phyloP scores from a whole-genome alignment of 2,797 vertebrate genomes.

The Pipistrellus pipistrellus region DNA sequence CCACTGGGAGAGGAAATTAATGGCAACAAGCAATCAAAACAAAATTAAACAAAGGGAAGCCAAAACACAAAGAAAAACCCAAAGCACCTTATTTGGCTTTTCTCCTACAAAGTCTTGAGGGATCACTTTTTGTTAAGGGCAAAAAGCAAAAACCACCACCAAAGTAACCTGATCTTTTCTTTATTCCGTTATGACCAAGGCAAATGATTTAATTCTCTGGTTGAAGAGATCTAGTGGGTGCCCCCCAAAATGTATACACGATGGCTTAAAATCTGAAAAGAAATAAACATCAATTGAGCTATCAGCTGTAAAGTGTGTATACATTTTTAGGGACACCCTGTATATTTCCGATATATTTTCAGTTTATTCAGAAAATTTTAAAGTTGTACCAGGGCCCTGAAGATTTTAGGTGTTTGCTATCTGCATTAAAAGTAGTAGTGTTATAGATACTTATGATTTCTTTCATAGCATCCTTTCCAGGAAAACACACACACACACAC shows the following conservation, averaged over 20 bases:
- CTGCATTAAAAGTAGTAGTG: slow-evolving; percentile 13
- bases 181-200: background rate
- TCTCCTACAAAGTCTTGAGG: background rate
- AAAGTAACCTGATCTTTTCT: slow-evolving; percentile 52
- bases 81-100: background rate
- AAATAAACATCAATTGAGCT: too few species aligned
- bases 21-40: background rate
- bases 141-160: background rate
- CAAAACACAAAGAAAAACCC: slow-evolving; percentile 30
- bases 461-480: background rate
- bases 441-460: background rate
- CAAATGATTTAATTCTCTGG: slow-evolving; percentile 37
- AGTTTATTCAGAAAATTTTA: slow-evolving; percentile 8
- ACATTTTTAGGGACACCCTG: too few species aligned
- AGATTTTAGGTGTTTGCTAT: background rate
- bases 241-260: too few species aligned
- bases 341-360: slow-evolving; percentile 36
- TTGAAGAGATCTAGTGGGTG: background rate
- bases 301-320: too few species aligned
- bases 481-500: background rate
- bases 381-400: background rate
- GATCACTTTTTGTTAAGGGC: slow-evolving; percentile 45
- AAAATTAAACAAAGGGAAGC: slow-evolving; percentile 5
- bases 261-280: too few species aligned
- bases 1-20: background rate